Conservation (phyloP, 2,888 invertebrate species). For the Petrolisthes manimaculis region DNA sequence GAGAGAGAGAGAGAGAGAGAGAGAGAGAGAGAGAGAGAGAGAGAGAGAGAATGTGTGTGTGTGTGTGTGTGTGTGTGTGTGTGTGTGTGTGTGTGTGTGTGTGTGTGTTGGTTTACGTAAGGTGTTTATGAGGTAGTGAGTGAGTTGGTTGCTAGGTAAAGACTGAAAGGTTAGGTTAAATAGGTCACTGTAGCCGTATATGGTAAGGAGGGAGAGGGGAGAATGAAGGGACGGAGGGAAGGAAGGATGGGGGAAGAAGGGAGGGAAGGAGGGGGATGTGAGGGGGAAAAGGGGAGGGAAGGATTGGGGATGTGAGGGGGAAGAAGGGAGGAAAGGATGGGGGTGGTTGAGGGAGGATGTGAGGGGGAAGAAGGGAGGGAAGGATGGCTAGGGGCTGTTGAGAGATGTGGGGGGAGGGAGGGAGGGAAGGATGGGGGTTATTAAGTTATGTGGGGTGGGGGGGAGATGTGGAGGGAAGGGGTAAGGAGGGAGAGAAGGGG, state of each 20-base stretch:
- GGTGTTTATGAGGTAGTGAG: too few relatives aligned
- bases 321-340: too few relatives aligned
- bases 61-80: background rate
- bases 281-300: background rate
- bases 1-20: constrained; percentile 21
- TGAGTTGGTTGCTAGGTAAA: too few relatives aligned
- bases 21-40: background rate
- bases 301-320: background rate
- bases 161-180: too few relatives aligned
- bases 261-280: too few relatives aligned
- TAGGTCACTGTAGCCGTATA: too few relatives aligned
- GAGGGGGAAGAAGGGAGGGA: background rate
- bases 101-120: too few relatives aligned
- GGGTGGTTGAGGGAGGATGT: background rate
- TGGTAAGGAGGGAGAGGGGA: too few relatives aligned
- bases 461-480: background rate
- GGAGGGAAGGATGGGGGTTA: too few relatives aligned
- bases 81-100: too few relatives aligned
- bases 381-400: background rate
- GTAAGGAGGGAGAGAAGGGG: background rate
- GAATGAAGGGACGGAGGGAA: too few relatives aligned
- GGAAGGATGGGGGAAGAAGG: too few relatives aligned
- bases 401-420: background rate
- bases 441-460: background rate
- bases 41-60: background rate